Percentiles rank a stretch among this genome's conserved stretches.
Conservation (phyloP, 1,140 invertebrate genomes). For the Carposina sasakii region DNA sequence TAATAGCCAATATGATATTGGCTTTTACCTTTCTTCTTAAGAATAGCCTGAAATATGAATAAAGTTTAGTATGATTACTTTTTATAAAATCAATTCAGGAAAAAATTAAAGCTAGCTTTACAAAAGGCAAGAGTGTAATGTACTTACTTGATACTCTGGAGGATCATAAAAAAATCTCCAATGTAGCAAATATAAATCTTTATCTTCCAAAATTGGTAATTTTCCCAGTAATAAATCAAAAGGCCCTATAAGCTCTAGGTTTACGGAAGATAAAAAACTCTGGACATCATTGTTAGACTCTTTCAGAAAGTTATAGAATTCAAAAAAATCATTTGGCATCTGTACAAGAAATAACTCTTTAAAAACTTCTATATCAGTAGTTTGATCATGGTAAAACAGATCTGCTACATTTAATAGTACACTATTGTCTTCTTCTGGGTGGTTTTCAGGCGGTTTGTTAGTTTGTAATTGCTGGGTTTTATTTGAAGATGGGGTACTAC, state of each 20-base stretch:
- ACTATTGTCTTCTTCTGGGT: too few relatives aligned
- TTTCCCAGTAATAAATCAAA: constrained; percentile 86
- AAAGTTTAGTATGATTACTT: too few relatives aligned
- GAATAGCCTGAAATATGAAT: constrained; percentile 77
- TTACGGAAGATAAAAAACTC: constrained; percentile 78
- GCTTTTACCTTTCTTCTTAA: constrained; percentile 79
- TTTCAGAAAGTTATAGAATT: constrained; percentile 81
- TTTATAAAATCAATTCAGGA: too few relatives aligned
- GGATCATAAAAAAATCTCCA: constrained; percentile 96
- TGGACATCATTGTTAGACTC: constrained; percentile 64
- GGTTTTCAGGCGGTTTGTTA: too few relatives aligned
- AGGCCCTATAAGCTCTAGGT: constrained; percentile 86
- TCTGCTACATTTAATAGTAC: too few relatives aligned
- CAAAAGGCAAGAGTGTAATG: background rate
- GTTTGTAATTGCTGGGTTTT: too few relatives aligned
- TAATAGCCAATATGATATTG: constrained; percentile 92
- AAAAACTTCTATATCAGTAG: too few relatives aligned
- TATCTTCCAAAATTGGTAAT: constrained; percentile 74
- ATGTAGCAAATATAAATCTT: constrained; percentile 82
- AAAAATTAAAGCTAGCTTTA: constrained; percentile 2
- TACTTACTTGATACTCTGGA: constrained; percentile 88
- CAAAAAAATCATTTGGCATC: constrained; percentile 93
- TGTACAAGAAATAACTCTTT: constrained; percentile 85
- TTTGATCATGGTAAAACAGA: too few relatives aligned
- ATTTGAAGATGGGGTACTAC: too few relatives aligned